phyloP scores from a whole-genome alignment of 2,113 vertebrate species.

The Aptenodytes patagonicus region DNA sequence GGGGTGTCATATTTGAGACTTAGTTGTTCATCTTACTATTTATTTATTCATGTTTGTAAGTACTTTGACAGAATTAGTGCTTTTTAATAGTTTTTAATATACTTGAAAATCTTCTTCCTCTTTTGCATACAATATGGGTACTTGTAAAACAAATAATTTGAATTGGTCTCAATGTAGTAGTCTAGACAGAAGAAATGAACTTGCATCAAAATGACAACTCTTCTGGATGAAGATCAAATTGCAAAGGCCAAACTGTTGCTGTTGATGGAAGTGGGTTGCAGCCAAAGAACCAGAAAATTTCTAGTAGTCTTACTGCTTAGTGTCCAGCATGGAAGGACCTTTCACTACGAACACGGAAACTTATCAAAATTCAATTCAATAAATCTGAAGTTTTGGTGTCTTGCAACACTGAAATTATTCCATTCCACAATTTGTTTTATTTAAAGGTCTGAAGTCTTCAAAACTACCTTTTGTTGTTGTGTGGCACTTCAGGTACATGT shows the following conservation, averaged over 20 bases:
- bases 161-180: slow-evolving; percentile 47
- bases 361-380: slow-evolving; percentile 3
- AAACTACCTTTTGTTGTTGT: slow-evolving; percentile 23
- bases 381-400: slow-evolving; percentile 39
- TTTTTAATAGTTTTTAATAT: slow-evolving; percentile 75
- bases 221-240: slow-evolving; percentile 21
- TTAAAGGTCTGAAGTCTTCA: slow-evolving; percentile 51
- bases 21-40: slow-evolving; percentile 62
- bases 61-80: slow-evolving; percentile 68
- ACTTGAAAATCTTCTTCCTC: slow-evolving; percentile 70
- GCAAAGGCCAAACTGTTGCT: neutral
- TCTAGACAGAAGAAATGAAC: slow-evolving; percentile 42
- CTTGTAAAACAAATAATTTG: slow-evolving; percentile 48
- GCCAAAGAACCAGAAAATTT: slow-evolving; percentile 36
- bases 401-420: slow-evolving; percentile 54
- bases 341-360: neutral
- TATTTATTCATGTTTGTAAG: slow-evolving; percentile 67
- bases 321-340: slow-evolving; percentile 31
- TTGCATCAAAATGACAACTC: slow-evolving; percentile 49
- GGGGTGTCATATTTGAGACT: slow-evolving; percentile 53
- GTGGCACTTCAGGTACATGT: slow-evolving; percentile 39
- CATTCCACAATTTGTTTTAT: slow-evolving; percentile 31
- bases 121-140: slow-evolving; percentile 67
- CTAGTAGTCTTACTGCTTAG: neutral
- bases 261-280: slow-evolving; percentile 34